Evolutionary conservation across 2,888 invertebrate genomes (phyloP).

Genomic region (Thecocarcelia acutangulata): DNA sequence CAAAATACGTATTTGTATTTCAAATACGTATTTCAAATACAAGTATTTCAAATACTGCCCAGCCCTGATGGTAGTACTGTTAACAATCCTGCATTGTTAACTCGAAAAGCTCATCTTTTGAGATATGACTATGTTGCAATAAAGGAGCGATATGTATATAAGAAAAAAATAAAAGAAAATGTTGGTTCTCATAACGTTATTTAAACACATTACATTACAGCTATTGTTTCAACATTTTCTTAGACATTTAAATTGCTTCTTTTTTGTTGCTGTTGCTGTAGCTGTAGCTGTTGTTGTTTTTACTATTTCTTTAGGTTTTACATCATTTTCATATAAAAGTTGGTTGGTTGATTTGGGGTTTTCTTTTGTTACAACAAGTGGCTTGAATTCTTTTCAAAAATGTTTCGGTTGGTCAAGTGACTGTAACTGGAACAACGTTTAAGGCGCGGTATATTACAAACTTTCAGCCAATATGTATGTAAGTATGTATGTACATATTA

Average conservation of each 20-base stretch:
- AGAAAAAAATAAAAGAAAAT: neutral
- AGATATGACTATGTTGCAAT: too few relatives aligned
- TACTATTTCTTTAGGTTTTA: constrained; percentile 15
- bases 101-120: too few relatives aligned
- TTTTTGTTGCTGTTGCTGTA: neutral
- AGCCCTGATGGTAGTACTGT: too few relatives aligned
- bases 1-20: too few relatives aligned
- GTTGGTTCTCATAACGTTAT: constrained; percentile 49
- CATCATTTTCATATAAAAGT: constrained; percentile 44
- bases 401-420: constrained; percentile 82
- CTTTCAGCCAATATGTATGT: constrained; percentile 39
- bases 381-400: constrained; percentile 74
- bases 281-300: constrained; percentile 35
- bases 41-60: too few relatives aligned
- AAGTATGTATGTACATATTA: too few relatives aligned
- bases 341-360: constrained; percentile 45
- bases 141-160: neutral
- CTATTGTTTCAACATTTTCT: constrained; percentile 42
- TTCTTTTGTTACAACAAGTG: constrained; percentile 52
- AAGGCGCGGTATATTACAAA: constrained; percentile 63
- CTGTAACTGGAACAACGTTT: constrained; percentile 80
- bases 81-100: too few relatives aligned
- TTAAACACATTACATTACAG: constrained; percentile 28
- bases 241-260: constrained; percentile 32
- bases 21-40: too few relatives aligned